These are phyloP conservation scores for Hyperoodon ampullatus DNA, from an alignment of 2,113 vertebrate genomes.

Conservation along the genomic window DNA sequence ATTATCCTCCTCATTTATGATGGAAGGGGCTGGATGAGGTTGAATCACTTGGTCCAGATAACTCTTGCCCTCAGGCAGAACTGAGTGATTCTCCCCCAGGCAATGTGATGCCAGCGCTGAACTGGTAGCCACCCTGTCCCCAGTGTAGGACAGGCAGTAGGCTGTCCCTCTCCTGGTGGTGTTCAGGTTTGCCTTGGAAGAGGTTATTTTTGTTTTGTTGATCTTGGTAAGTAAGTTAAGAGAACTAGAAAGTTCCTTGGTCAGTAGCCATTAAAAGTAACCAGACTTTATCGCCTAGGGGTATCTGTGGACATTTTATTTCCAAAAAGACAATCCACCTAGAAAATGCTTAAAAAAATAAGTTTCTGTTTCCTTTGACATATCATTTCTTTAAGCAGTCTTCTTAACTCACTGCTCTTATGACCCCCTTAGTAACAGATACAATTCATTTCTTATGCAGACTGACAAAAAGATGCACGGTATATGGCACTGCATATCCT, in stretches of 20 bases:
- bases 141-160: not conserved
- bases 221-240: conserved; percentile 55
- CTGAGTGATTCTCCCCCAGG: too few relatives aligned
- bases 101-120: not conserved
- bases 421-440: conserved; percentile 92
- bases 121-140: rapidly evolving
- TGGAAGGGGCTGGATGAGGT: not conserved
- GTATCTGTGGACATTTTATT: conserved; percentile 70
- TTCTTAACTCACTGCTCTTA: conserved; percentile 85
- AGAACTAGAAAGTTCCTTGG: conserved; percentile 68
- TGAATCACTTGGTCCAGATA: not conserved
- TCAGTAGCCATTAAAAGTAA: conserved; percentile 59
- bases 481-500: conserved; percentile 96
- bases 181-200: conserved; percentile 39
- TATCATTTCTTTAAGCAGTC: conserved; percentile 86
- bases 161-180: not conserved
- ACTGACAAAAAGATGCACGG: conserved; percentile 93
- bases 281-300: not conserved
- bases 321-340: conserved; percentile 75
- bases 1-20: not conserved
- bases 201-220: conserved; percentile 67
- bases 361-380: conserved; percentile 86
- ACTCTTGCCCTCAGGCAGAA: not conserved
- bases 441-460: conserved; percentile 96
- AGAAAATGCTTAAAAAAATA: conserved; percentile 78